A percentile compares a stretch with the other conserved stretches of the same genome.
Conservation (phyloP, 1,140 invertebrate species). For the Stegodyphus dumicola region DNA sequence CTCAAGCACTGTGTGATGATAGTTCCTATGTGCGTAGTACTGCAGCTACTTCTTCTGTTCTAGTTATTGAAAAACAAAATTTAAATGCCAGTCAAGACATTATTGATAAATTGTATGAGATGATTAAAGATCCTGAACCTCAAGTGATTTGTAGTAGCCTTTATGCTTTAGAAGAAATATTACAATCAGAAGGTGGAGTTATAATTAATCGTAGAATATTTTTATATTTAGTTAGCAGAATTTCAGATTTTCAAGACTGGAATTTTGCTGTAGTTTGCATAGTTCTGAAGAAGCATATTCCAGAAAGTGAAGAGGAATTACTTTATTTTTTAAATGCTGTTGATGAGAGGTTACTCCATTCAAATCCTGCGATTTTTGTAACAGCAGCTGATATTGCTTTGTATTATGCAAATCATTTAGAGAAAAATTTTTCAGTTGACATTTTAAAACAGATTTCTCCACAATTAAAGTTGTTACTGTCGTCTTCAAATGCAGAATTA, state of each 20-base stretch:
- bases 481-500: conserved; percentile 17
- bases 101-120: conserved; percentile 40
- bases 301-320: conserved; percentile 34
- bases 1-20: conserved; percentile 18
- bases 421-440: conserved; percentile 30
- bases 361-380: conserved; percentile 15
- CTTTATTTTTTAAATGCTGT: conserved; percentile 36
- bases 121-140: conserved; percentile 52
- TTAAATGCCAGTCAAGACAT: conserved; percentile 20
- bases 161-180: conserved; percentile 28
- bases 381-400: conserved; percentile 35
- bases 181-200: conserved; percentile 39
- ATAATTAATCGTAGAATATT: conserved; percentile 40
- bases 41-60: conserved; percentile 27
- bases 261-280: conserved; percentile 15
- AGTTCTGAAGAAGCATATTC: conserved; percentile 38
- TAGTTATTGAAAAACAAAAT: conserved; percentile 13
- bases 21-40: conserved; percentile 31
- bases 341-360: conserved; percentile 23
- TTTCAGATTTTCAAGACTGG: conserved; percentile 43
- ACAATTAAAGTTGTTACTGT: conserved; percentile 5
- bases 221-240: conserved; percentile 30
- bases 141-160: conserved; percentile 21
- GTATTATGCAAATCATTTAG: conserved; percentile 10
- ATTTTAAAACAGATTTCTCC: conserved; percentile 28